phyloP scores from a whole-genome alignment of 2,888 invertebrate species.

The Pachymerium ferrugineum region DNA sequence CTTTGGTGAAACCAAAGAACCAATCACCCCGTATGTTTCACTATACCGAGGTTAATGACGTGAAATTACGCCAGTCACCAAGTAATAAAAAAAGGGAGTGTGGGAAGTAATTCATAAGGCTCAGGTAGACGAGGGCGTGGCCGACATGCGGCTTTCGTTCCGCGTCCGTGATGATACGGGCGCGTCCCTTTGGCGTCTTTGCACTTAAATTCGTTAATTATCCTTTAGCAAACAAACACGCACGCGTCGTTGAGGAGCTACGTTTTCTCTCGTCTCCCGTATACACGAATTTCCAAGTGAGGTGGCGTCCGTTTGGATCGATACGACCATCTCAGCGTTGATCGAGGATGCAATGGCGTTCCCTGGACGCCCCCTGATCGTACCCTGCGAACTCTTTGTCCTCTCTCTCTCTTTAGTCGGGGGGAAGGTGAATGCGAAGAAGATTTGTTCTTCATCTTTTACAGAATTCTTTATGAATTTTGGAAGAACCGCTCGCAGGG shows the following conservation, averaged over 20 bases:
- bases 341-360: neutral
- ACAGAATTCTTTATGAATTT: slow-evolving; percentile 6
- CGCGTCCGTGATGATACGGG: neutral
- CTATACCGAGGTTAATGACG: neutral
- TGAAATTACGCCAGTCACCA: neutral
- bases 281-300: neutral
- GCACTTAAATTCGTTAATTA: slow-evolving; percentile 22
- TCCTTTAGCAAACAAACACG: slow-evolving; percentile 17
- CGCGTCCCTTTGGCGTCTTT: slow-evolving; percentile 25
- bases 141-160: slow-evolving; percentile 1
- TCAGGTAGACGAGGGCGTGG: slow-evolving; percentile 1
- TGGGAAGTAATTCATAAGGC: neutral
- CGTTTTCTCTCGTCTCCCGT: neutral
- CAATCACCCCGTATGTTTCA: neutral
- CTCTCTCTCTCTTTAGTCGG: neutral
- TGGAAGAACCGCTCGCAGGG: neutral
- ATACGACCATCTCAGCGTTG: slow-evolving; percentile 4
- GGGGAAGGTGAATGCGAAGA: neutral
- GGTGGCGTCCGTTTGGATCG: neutral
- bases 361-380: slow-evolving; percentile 19
- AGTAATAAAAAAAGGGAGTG: neutral
- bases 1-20: neutral
- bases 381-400: neutral
- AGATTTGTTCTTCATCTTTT: slow-evolving; percentile 17
- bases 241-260: slow-evolving; percentile 21